Evolutionary conservation across 2,113 vertebrate genomes (phyloP).

Genomic region (Xiphorhynchus elegans): DNA sequence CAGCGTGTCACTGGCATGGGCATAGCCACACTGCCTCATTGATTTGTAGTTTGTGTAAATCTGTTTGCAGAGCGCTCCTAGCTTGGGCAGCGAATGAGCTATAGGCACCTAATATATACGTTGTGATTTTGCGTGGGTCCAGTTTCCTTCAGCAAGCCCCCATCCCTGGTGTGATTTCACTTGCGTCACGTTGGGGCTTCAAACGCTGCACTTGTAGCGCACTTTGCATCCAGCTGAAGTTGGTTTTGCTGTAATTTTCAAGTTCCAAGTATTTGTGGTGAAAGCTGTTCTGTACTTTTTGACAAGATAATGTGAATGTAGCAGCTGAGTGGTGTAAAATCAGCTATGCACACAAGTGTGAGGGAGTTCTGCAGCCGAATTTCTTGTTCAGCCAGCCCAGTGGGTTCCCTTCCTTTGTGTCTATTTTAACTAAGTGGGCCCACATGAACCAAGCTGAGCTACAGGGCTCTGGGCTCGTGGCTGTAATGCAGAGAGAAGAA

Average conservation of each 20-base stretch:
- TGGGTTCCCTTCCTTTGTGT: conserved; percentile 35
- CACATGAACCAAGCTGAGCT: conserved; percentile 17
- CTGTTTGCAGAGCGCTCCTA: neutral
- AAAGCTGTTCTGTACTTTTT: conserved; percentile 41
- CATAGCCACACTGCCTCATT: neutral
- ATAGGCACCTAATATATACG: neutral
- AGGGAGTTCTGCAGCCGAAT: conserved; percentile 30
- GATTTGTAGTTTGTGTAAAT: neutral
- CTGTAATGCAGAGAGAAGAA: neutral
- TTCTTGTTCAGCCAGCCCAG: conserved; percentile 17
- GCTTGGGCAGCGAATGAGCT: neutral
- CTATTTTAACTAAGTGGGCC: conserved; percentile 56
- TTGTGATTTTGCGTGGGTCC: neutral
- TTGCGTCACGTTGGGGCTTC: conserved; percentile 42
- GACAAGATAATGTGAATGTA: conserved; percentile 1
- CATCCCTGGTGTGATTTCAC: neutral
- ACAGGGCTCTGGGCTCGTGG: neutral
- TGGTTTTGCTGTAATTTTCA: conserved; percentile 44
- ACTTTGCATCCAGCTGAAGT: conserved; percentile 58
- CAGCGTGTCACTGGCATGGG: neutral
- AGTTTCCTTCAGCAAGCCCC: neutral
- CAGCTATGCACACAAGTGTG: conserved; percentile 23
- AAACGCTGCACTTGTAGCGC: neutral
- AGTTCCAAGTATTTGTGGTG: neutral
- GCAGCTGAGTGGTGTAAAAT: conserved; percentile 27